Evolutionary conservation across 2,113 vertebrate species (phyloP), one percentile per base, ranked within the genome.

Genomic region (Amblyornis subalaris): DNA sequence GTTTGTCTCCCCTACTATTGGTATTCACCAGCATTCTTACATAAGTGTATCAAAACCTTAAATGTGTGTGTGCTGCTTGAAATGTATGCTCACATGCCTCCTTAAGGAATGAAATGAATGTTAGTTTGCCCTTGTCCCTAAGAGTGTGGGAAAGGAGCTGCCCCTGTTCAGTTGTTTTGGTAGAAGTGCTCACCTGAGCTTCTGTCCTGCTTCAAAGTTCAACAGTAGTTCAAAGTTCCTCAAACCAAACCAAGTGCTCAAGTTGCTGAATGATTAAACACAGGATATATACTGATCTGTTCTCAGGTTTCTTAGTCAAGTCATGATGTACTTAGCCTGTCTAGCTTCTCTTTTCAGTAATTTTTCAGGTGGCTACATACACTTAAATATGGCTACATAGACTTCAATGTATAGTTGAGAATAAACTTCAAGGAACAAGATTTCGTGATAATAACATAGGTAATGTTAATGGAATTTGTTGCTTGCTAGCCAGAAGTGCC

Each of bases 261-360:
- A 12, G 29, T 57, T 85, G 55, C 85, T 90, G 75, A 95, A 92
- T 94, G 51, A 96, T 96, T 96, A 95, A 96, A 95, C 78, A 50
- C 4, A n/a, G 62, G 13, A 10, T 58, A 73, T 60, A 29, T 60
- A n/a, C 55, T 48, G 23, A 44, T 51, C 31, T 94, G 8, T 53
- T 79, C 26, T 91, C n/a, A 20, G 12, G 11, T 48, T 89, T 89
- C 73, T 91, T 69, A 78, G 48, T 78, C 29, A 36, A 76, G 67
- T 61, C 15, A 45, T 87, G 44, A 50, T 74, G 42, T 61, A 40
- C 28, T 19, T 65, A 40, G 14, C 33, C 29, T 75, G 36, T 45
- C 19, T 72, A 62, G 24, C 33, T 87, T 70, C 13, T 76, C 9
- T 76, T 72, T 81, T 89, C 14, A 38, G n/a, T 28, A 45, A 0